Base-by-base conservation (phyloP, 2,797 vertebrate species). In the Lagorchestes hirsutus region DNA sequence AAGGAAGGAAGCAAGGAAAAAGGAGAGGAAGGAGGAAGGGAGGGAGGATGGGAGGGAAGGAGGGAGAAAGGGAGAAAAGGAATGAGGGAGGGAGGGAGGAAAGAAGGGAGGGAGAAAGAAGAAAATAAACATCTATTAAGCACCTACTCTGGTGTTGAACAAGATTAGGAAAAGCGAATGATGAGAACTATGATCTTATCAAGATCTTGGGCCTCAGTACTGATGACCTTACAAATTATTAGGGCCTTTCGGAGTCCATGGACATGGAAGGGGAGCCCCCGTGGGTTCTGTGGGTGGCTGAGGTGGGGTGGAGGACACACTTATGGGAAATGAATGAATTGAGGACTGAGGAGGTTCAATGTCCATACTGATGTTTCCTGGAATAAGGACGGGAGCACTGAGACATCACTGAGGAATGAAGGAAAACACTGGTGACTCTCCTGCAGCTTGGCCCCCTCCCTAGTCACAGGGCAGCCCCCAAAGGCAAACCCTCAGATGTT, bases 11-110 rank as follows among this genome's bases (percentile, higher is more conserved):
- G 9, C 24, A 5, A 28, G 24, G 27, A 27, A 24, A 1, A 27
- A 24, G 0, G 9, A 27, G 2, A 57, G 27, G 9, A 31, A 1
- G 29, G 11, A 10, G 1, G 28, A 10, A 11, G 13, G 1, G 29
- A 12, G 13, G 9, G 29, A 2, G 31, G 58, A 1, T 4, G 10
- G 5, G 8, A 1, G 12, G 10, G 10, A 1, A 59, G 10, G 57
- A 29, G 3, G 57, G 57, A 29, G 0, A 8, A 5, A 29, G 0
- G 8, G 9, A 58, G 3, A 9, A 2, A 59, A 8, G 9, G 1
- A 28, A 6, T 1, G 1, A 29, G 2, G 8, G 28, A 13, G 0
- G 6, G 3, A 31, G 11, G 29, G 10, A 31, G 29, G 58, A 6
- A 31, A 4, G 58, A 3, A 34, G 29, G 12, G 28, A 59, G 27